A percentile compares a stretch with the other conserved stretches of the same genome.
Conservation (phyloP, 2,113 vertebrate genomes). For the Gyps fulvus region DNA sequence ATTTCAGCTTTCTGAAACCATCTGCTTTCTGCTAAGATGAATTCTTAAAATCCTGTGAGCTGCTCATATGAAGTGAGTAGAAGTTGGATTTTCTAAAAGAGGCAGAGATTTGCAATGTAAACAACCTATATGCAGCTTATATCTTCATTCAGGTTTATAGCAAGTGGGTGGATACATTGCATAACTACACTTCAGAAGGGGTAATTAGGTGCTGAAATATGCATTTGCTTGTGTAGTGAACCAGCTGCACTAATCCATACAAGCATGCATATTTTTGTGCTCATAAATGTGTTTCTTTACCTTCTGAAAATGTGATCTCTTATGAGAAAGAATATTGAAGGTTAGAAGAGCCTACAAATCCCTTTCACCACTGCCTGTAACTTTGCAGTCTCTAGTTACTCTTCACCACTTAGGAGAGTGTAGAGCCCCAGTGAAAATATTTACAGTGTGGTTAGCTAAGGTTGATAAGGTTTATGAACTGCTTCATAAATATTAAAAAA, state of each 20-base stretch:
- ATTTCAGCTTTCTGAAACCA: slow-evolving; percentile 57
- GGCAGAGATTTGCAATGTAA: slow-evolving; percentile 43
- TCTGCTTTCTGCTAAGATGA: slow-evolving; percentile 58
- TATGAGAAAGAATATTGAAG: neutral
- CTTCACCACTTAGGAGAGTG: neutral
- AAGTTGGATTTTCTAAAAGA: slow-evolving; percentile 46
- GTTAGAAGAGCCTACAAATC: neutral
- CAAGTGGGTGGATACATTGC: slow-evolving; percentile 8
- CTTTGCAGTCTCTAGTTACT: neutral
- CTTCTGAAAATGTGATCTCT: neutral
- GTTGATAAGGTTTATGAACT: neutral
- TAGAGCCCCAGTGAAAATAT: neutral
- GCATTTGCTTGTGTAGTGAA: neutral
- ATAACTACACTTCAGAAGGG: slow-evolving; percentile 17
- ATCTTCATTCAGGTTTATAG: slow-evolving; percentile 60
- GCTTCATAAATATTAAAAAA: neutral
- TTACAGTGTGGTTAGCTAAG: neutral
- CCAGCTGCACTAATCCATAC: neutral
- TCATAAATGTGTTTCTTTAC: neutral
- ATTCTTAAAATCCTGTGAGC: slow-evolving; percentile 39
- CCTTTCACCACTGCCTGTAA: neutral
- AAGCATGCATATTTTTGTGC: neutral
- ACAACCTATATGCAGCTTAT: slow-evolving; percentile 28
- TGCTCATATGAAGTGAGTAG: slow-evolving; percentile 24
- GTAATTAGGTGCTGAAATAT: slow-evolving; percentile 14